Evolutionary conservation across 2,888 invertebrate species (phyloP), one percentile per base, ranked within the genome.

Genomic region (Beris chalybata): DNA sequence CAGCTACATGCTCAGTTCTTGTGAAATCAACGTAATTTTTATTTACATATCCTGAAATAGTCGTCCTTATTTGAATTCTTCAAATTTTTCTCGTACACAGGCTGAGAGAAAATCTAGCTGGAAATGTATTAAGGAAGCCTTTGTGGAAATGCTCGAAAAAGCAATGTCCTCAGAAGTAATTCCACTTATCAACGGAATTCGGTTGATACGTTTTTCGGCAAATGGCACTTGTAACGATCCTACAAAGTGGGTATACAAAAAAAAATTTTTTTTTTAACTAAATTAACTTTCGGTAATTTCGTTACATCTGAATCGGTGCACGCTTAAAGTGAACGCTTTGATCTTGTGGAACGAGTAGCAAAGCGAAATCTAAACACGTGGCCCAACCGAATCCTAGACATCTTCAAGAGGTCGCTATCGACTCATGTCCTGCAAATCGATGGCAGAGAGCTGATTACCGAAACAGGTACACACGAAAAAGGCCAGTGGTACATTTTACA

Each of bases 351-450:
- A 38, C 32, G 15, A 13, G 9, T 29, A 9, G 5, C 31, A 3
- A 4, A n/a, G 9, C 11, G 30, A 48, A 48, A 32, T 32, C 38
- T 38, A n/a, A 53, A 3, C 1, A 76, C 76, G 4, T 89, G 87
- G 88, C 82, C 83, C 3, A 81, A 83, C n/a, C 80, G 83, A n/a
- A 82, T 89, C n/a, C 74, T 85, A 15, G 81, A 83, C 67, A 83
- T 85, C 71, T 78, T 89, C 78, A 82, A 82, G 0, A 83, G 83
- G 73, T 81, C 86, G 12, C 80, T 89, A 6, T 82, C 82, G 52
- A 89, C 89, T 3, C 89, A 89, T 74, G 86, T 86, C 9, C 78
- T 90, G 66, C 88, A 88, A 78, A 83, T 90, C 67, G 86, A 87
- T 72, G 22, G 15, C 22, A 53, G 5, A 38, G 38, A 38, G 38